phyloP scores from a whole-genome alignment of 2,113 vertebrate species.

The Perca schrenkii region DNA sequence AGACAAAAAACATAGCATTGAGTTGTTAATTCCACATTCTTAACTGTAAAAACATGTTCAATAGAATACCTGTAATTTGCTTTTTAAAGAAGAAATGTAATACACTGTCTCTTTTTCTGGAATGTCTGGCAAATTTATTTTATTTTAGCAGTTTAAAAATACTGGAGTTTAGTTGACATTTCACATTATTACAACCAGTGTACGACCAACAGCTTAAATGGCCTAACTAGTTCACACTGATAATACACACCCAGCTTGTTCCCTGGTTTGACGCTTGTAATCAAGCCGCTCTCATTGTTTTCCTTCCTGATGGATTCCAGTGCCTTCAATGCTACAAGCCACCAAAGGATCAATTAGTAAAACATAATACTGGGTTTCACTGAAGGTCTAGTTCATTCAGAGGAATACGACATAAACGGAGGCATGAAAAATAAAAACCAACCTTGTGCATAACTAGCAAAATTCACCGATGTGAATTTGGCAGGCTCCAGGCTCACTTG shows the following conservation, averaged over 20 bases:
- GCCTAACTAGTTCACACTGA: not conserved
- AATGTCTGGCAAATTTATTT: not conserved
- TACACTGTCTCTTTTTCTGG: not conserved
- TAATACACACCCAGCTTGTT: slow-evolving; percentile 57
- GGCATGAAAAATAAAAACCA: slow-evolving; percentile 2
- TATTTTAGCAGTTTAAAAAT: not conserved
- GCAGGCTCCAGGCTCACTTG: slow-evolving; percentile 53
- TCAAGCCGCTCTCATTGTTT: slow-evolving; percentile 32
- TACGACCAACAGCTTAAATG: no score
- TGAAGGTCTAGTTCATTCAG: not conserved
- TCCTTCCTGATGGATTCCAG: slow-evolving; percentile 59
- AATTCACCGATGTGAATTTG: slow-evolving; percentile 36
- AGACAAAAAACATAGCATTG: not conserved
- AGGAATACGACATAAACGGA: not conserved
- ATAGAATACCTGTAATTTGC: no score
- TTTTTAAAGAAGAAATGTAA: not conserved
- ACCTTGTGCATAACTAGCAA: slow-evolving; percentile 57
- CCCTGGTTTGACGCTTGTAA: slow-evolving; percentile 36
- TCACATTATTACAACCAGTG: no score
- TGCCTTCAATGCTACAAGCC: slow-evolving; percentile 61
- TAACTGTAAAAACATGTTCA: not conserved
- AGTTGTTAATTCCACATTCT: not conserved
- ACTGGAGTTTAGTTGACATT: not conserved
- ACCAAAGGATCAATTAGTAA: not conserved
- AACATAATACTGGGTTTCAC: not conserved